A percentile compares a stretch with the other conserved stretches of the same genome.
Conservation (phyloP, 2,888 invertebrate genomes). For the Prenolepis imparis region DNA sequence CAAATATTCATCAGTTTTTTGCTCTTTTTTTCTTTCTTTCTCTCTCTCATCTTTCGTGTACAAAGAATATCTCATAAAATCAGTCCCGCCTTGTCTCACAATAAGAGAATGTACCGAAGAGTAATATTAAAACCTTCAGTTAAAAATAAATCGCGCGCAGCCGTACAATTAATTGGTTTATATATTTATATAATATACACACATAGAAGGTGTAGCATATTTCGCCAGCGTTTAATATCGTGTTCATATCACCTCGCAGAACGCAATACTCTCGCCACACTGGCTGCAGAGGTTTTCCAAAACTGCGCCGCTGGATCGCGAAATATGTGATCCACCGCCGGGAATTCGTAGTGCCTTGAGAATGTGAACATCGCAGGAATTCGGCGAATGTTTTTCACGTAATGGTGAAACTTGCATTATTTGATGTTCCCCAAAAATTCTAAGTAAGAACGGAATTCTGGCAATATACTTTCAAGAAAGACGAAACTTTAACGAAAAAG, state of each 20-base stretch:
- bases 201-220: background rate
- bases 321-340: slow-evolving; percentile 46
- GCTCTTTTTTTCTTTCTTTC: background rate
- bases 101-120: background rate
- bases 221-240: slow-evolving; percentile 36
- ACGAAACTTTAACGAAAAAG: slow-evolving; percentile 5
- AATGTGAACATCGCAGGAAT: slow-evolving; percentile 57
- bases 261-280: slow-evolving; percentile 41
- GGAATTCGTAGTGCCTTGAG: slow-evolving; percentile 52
- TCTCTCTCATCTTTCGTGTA: background rate
- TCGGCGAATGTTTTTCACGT: slow-evolving; percentile 50
- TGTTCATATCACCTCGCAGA: slow-evolving; percentile 35
- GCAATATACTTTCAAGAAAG: slow-evolving; percentile 50
- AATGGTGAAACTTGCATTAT: slow-evolving; percentile 54
- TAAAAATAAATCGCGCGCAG: background rate
- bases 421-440: slow-evolving; percentile 51
- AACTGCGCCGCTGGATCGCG: slow-evolving; percentile 47
- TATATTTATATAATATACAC: background rate
- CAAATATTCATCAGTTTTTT: background rate
- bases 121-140: background rate
- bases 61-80: slow-evolving; percentile 9
- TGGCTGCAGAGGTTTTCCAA: slow-evolving; percentile 40
- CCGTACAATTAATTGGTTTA: background rate
- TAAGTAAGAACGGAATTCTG: slow-evolving; percentile 51
- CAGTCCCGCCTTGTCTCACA: background rate